These are phyloP conservation scores for Calypte anna DNA, from an alignment of 2,113 vertebrate species.

Conservation along the genomic window DNA sequence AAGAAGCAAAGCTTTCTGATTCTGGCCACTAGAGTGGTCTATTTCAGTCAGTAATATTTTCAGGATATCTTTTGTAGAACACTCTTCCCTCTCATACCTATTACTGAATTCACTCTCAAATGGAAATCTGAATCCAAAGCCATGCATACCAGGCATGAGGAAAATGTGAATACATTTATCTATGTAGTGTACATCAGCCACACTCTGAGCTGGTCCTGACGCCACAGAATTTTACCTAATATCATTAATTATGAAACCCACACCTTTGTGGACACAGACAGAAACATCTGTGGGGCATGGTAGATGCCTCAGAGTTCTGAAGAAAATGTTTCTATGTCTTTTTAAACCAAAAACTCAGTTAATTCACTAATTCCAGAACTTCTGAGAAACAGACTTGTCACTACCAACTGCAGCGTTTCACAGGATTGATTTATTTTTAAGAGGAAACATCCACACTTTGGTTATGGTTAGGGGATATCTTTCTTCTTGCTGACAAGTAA, in stretches of 20 bases:
- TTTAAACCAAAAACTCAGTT: not conserved
- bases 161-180: not conserved
- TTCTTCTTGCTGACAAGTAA: not conserved
- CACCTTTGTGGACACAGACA: not conserved
- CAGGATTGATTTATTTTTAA: too few relatives aligned
- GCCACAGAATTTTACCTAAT: not conserved
- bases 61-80: not conserved
- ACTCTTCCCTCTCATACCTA: not conserved
- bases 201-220: not conserved
- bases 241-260: not conserved
- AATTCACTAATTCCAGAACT: not conserved
- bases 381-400: not conserved
- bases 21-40: not conserved
- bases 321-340: not conserved
- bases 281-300: not conserved
- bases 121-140: not conserved
- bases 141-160: fast-evolving
- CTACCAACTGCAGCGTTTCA: too few relatives aligned
- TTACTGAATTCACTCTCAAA: not conserved
- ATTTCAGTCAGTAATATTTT: not conserved
- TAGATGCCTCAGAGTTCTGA: not conserved
- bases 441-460: too few relatives aligned
- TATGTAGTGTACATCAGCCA: fast-evolving
- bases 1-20: not conserved
- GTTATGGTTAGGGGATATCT: too few relatives aligned